These are phyloP conservation scores for Holocentrus rufus DNA, from an alignment of 2,797 vertebrate species.

Conservation along the genomic window DNA sequence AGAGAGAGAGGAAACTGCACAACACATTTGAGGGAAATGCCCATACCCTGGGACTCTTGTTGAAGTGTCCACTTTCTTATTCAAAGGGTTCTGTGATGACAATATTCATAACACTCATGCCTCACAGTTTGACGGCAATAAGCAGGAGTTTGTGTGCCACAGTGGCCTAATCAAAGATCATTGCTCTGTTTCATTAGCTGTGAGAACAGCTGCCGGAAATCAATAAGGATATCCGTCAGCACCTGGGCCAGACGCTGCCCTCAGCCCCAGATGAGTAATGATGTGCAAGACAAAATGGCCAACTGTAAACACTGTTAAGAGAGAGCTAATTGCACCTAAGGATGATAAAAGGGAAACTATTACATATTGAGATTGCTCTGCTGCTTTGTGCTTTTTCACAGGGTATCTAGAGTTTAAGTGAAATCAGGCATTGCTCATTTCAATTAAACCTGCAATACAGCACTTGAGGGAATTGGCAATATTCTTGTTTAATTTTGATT, in stretches of 20 bases:
- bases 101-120: slow-evolving; percentile 44
- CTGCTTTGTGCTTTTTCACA: slow-evolving; percentile 24
- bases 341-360: slow-evolving; percentile 35
- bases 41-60: not conserved
- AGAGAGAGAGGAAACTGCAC: slow-evolving; percentile 8
- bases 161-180: slow-evolving; percentile 30
- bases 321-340: slow-evolving; percentile 16
- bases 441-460: slow-evolving; percentile 10
- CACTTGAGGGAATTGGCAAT: slow-evolving; percentile 20
- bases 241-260: slow-evolving; percentile 25
- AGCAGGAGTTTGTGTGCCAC: slow-evolving; percentile 18
- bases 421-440: slow-evolving; percentile 45
- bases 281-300: slow-evolving; percentile 8
- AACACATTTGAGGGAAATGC: not conserved
- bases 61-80: slow-evolving; percentile 11
- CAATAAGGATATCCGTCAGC: slow-evolving; percentile 40
- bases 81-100: not conserved
- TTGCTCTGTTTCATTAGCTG: slow-evolving; percentile 56
- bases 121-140: slow-evolving; percentile 29
- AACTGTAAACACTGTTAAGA: slow-evolving; percentile 36
- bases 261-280: slow-evolving; percentile 38
- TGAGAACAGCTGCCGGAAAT: slow-evolving; percentile 43
- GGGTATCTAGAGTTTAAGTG: slow-evolving; percentile 41
- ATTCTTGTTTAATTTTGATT: slow-evolving; percentile 36
- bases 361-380: slow-evolving; percentile 13